phyloP scores from a whole-genome alignment of 2,797 vertebrate species.

The Rhinatrema bivittatum region DNA sequence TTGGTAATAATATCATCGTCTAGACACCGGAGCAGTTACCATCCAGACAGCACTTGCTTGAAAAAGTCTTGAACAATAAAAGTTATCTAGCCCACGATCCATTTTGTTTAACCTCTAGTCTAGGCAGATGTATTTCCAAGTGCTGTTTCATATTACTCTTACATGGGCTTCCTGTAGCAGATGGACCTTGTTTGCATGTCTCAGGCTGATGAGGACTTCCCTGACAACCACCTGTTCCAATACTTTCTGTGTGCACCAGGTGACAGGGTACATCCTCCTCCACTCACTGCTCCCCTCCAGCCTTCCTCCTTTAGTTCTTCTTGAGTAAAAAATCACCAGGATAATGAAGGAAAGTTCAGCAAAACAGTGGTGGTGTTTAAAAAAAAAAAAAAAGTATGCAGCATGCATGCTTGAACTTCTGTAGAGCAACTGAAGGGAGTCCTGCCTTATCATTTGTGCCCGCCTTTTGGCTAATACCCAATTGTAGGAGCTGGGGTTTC shows the following conservation, averaged over 20 bases:
- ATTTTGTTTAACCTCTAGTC: conserved; percentile 25
- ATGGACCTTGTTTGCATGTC: conserved; percentile 4
- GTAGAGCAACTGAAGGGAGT: no score
- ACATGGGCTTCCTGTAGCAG: conserved; percentile 9
- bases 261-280: conserved; percentile 15
- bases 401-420: no score
- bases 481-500: no score
- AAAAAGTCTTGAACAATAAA: conserved; percentile 43
- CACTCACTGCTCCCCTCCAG: background rate
- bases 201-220: conserved; percentile 9
- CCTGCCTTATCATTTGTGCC: no score
- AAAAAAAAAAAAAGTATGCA: no score
- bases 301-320: background rate
- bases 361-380: no score
- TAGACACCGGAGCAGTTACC: conserved; percentile 68
- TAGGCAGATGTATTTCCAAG: conserved; percentile 8
- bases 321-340: no score
- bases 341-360: rapidly evolving
- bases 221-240: conserved; percentile 23
- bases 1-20: conserved; percentile 68
- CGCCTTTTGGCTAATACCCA: no score
- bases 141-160: conserved; percentile 20
- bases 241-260: conserved; percentile 6
- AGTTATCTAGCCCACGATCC: conserved; percentile 33
- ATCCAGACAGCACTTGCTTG: conserved; percentile 62